Conservation (phyloP, 2,113 vertebrate species). For the Noturus placidus region DNA sequence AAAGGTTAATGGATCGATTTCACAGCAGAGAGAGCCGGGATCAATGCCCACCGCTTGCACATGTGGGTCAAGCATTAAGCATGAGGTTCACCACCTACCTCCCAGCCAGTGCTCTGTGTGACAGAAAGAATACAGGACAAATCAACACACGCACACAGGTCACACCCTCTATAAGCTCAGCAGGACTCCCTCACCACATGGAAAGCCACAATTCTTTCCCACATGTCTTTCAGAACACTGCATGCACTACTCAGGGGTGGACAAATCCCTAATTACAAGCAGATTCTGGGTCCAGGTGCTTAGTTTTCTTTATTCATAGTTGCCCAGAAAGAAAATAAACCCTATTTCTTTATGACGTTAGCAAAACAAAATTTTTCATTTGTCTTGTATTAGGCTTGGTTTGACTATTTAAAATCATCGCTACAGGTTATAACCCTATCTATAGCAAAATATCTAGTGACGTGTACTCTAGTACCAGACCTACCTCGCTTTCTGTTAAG, state of each 20-base stretch:
- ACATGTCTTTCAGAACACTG: not conserved
- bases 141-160: constrained; percentile 77
- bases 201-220: not conserved
- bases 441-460: not conserved
- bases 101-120: constrained; percentile 99
- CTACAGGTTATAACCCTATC: no score
- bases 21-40: constrained; percentile 84
- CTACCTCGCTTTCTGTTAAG: not conserved
- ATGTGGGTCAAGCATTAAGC: constrained; percentile 92
- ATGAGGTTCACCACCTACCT: constrained; percentile 91
- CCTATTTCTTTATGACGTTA: not conserved
- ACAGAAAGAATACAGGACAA: constrained; percentile 84
- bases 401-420: no score
- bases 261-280: not conserved
- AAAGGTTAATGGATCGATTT: constrained; percentile 91
- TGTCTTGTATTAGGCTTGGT: not conserved
- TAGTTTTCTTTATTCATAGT: not conserved
- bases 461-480: no score
- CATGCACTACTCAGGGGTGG: constrained; percentile 17
- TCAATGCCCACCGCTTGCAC: constrained; percentile 87
- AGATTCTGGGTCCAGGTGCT: not conserved
- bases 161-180: constrained; percentile 16
- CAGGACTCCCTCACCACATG: constrained; percentile 16
- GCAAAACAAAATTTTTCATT: not conserved
- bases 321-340: not conserved